Percentiles rank a stretch among this genome's conserved stretches.
Conservation (phyloP, 2,113 vertebrate genomes). For the Bambusicola thoracicus region DNA sequence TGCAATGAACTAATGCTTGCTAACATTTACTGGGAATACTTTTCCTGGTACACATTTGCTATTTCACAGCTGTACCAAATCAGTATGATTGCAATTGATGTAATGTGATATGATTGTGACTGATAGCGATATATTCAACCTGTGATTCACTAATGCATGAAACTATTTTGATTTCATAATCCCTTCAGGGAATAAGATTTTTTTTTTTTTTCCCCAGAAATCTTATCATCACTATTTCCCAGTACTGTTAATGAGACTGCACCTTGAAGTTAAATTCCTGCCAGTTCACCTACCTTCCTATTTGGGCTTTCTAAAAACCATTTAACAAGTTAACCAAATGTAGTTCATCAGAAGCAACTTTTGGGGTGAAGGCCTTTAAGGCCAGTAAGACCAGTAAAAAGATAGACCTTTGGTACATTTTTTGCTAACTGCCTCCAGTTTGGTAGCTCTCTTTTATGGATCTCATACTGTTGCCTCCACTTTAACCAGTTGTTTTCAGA, state of each 20-base stretch:
- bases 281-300: background rate
- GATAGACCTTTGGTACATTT: background rate
- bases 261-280: background rate
- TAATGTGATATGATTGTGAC: fast-evolving
- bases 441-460: background rate
- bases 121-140: background rate
- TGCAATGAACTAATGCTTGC: background rate
- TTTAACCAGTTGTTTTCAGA: background rate
- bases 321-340: background rate
- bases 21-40: background rate
- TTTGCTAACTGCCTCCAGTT: background rate
- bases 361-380: background rate
- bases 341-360: background rate
- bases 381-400: fast-evolving
- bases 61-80: background rate
- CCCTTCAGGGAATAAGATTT: background rate
- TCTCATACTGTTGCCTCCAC: background rate
- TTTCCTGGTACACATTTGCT: background rate
- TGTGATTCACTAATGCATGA: background rate
- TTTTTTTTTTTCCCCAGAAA: background rate
- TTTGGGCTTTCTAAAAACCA: background rate
- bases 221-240: background rate
- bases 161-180: background rate
- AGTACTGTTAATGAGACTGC: background rate
- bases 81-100: background rate